Conservation (phyloP, 2,113 vertebrate genomes). For the Podarcis cretensis region DNA sequence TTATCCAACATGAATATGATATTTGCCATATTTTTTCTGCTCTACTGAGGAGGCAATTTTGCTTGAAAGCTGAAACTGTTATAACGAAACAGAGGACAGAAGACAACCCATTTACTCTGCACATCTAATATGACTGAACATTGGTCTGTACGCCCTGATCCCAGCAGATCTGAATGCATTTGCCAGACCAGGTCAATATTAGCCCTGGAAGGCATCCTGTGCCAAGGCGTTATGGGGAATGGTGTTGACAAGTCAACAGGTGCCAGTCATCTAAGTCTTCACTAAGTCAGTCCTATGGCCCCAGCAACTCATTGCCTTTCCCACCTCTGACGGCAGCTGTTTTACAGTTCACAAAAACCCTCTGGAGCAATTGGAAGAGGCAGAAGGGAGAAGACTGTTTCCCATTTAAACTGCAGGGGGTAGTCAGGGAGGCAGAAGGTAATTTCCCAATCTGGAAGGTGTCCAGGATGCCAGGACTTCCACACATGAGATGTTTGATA, state of each 20-base stretch:
- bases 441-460: constrained; percentile 73
- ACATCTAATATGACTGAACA: not conserved
- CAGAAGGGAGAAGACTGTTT: constrained; percentile 52
- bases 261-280: not conserved
- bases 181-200: not conserved
- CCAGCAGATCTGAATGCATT: not conserved
- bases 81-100: not conserved
- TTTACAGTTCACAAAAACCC: constrained; percentile 62
- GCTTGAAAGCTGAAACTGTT: not conserved
- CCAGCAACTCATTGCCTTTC: constrained; percentile 44
- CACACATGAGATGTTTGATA: constrained; percentile 65
- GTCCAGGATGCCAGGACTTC: constrained; percentile 70
- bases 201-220: not conserved
- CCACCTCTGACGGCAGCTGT: constrained; percentile 67
- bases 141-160: not conserved
- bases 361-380: constrained; percentile 52
- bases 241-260: constrained; percentile 34
- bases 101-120: not conserved
- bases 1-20: not conserved
- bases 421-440: constrained; percentile 74
- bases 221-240: not conserved
- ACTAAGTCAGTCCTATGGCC: constrained; percentile 40
- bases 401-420: constrained; percentile 70
- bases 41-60: not conserved
- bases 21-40: not conserved